A percentile compares a stretch with the other conserved stretches of the same genome.
These are phyloP conservation scores for Pteropus rufus DNA, from an alignment of 2,797 vertebrate genomes.

Conservation along the genomic window DNA sequence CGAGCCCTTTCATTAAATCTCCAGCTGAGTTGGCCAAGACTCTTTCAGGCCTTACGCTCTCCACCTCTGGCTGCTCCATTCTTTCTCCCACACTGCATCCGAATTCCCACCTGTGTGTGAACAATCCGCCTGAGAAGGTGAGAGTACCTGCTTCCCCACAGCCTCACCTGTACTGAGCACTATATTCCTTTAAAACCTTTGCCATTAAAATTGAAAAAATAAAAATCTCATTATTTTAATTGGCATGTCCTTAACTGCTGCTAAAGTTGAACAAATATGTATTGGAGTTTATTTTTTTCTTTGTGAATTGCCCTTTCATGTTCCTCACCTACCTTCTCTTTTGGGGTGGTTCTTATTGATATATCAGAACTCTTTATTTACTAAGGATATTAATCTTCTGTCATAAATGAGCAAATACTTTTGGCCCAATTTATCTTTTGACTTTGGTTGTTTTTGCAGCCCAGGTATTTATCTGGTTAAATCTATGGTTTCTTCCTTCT, in stretches of 20 bases:
- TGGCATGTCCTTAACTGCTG: background rate
- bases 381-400: background rate
- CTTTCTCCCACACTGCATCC: background rate
- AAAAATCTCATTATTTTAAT: constrained; percentile 1
- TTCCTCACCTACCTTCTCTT: background rate
- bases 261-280: background rate
- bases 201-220: background rate
- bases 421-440: background rate
- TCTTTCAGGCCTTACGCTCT: background rate
- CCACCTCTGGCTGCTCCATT: background rate
- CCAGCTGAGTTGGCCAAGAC: background rate
- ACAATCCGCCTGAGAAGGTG: background rate
- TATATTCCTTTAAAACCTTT: background rate
- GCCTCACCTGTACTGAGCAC: background rate
- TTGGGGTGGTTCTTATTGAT: background rate
- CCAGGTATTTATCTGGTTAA: background rate
- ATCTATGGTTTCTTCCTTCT: background rate
- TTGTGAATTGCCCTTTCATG: background rate
- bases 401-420: background rate
- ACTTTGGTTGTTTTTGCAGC: background rate
- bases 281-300: background rate
- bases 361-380: background rate
- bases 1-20: background rate
- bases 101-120: background rate
- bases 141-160: background rate